Evolutionary conservation across 2,797 vertebrate species (phyloP).

Genomic region (Podarcis siculus): DNA sequence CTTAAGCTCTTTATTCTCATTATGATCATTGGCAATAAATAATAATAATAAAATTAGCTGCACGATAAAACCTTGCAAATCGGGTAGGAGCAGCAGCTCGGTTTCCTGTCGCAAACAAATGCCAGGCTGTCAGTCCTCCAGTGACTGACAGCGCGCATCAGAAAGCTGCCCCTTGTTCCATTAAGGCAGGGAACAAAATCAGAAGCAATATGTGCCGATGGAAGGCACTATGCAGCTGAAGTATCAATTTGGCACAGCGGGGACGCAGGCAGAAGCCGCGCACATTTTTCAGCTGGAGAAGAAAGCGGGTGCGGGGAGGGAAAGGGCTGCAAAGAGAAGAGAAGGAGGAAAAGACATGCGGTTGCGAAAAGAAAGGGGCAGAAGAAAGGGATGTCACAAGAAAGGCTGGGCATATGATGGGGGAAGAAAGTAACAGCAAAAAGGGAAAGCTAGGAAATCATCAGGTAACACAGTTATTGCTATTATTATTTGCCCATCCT

Average conservation of each 20-base stretch:
- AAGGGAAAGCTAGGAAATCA: background rate
- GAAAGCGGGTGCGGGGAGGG: conserved; percentile 51
- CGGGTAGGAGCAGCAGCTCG: conserved; percentile 40
- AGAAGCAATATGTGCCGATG: conserved; percentile 53
- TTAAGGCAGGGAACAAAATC: conserved; percentile 61
- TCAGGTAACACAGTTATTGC: background rate
- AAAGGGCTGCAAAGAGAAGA: conserved; percentile 45
- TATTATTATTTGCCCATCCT: too few relatives aligned
- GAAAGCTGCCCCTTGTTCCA: conserved; percentile 52
- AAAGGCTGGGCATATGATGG: background rate
- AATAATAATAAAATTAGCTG: conserved; percentile 27
- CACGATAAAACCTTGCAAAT: conserved; percentile 51
- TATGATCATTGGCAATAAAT: conserved; percentile 40
- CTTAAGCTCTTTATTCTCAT: conserved; percentile 46
- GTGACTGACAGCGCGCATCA: conserved; percentile 40
- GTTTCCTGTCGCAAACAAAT: conserved; percentile 55
- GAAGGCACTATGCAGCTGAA: conserved; percentile 67
- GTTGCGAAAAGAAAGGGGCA: background rate
- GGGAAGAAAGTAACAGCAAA: background rate
- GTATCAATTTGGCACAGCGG: conserved; percentile 75
- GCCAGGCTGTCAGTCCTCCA: conserved; percentile 46
- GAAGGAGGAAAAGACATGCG: background rate
- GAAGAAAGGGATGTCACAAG: background rate
- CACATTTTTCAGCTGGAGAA: conserved; percentile 68
- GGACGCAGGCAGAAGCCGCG: conserved; percentile 55